Evolutionary conservation across 2,888 invertebrate genomes (phyloP).

Genomic region (Eupithecia tripunctaria): DNA sequence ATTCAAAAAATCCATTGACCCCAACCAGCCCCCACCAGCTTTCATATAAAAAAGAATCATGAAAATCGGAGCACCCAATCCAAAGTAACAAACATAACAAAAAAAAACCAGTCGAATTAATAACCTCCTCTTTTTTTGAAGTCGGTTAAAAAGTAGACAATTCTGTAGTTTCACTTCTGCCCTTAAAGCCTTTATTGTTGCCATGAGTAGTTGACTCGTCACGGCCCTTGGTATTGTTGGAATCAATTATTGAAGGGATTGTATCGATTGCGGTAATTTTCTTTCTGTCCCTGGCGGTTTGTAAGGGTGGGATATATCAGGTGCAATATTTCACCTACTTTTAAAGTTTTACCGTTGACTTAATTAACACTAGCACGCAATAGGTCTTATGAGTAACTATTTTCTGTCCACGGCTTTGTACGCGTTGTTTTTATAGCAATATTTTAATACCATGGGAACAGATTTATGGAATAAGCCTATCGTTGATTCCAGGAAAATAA

Average conservation of each 20-base stretch:
- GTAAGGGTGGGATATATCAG: constrained; percentile 50
- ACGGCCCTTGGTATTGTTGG: constrained; percentile 34
- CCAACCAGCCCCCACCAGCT: no score
- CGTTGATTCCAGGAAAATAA: no score
- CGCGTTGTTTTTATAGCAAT: no score
- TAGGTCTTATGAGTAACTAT: background rate
- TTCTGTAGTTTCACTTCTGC: background rate
- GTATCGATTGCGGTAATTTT: constrained; percentile 78
- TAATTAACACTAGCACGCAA: background rate
- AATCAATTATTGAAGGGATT: constrained; percentile 57
- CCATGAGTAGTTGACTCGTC: background rate
- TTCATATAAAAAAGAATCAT: no score
- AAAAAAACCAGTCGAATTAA: no score
- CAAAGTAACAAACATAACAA: no score
- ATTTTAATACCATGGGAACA: no score
- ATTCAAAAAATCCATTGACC: no score
- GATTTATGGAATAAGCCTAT: no score
- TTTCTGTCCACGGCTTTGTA: no score
- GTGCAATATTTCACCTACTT: constrained; percentile 6
- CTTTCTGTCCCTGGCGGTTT: constrained; percentile 66
- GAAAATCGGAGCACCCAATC: no score
- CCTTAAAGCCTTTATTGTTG: background rate
- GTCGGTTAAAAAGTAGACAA: background rate
- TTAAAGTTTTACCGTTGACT: background rate
- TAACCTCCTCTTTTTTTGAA: no score